Evolutionary conservation across 2,797 vertebrate species (phyloP), one percentile per base, ranked within the genome.

Genomic region (Allobates femoralis): DNA sequence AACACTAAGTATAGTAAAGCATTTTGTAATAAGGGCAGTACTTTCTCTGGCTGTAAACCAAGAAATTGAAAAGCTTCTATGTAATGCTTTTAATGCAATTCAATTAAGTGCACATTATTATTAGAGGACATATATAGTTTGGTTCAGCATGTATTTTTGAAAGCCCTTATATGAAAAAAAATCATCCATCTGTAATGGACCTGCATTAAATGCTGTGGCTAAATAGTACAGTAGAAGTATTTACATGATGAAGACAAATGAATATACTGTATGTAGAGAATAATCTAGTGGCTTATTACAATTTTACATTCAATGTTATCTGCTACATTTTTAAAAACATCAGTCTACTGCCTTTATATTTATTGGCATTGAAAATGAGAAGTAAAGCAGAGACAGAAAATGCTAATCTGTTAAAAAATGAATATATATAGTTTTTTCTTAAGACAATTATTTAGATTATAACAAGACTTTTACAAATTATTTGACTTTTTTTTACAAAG

Each of bases 81-180:
- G n/a, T 28, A 50, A 78, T 78, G 46, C 62, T 78, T 77, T 84
- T 78, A 79, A 78, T 77, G 62, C 69, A 85, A 85, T 85, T 69
- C 46, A 55, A 56, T 78, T 85, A 79, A 32, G 15, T 37, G 37
- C 34, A n/a, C 75, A 85, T 78, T 78, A 85, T 78, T 30, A 26
- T 32, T 6, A 69, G 46, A 79, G 75, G 21, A 79, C 64, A 37
- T 11, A 56, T 78, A 79, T 77, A 21, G n/a, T 21, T 8, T 76
- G 8, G 26, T 32, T n/a, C 26, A 53, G 16, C 53, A 2, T 76
- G 73, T 21, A 32, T 19, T 18, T 51, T 53, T 69, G 6, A 67
- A 81, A 81, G 23, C 18, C 7, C 41, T 53, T 12, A 30, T 26
- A 6, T 30, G 0, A 51, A 81, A 60, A n/a, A 12, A 37, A 56